Evolutionary conservation across 2,888 invertebrate species (phyloP).

Genomic region (Melanophora roralis): DNA sequence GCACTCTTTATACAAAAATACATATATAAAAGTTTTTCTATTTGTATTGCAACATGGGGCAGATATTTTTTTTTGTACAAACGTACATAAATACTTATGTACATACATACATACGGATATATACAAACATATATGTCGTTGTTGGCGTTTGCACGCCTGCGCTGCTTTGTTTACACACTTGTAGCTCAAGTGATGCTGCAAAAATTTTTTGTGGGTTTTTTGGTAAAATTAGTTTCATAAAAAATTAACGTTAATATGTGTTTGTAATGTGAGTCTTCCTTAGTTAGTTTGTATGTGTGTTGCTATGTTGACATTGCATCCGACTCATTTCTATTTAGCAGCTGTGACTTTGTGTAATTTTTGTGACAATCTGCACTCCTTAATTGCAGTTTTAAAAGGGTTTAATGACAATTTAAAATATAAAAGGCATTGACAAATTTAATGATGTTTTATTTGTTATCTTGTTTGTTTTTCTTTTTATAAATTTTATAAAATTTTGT

Average conservation of each 20-base stretch:
- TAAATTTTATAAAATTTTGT: slow-evolving; percentile 10
- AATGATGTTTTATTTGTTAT: slow-evolving; percentile 3
- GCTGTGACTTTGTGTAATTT: slow-evolving; percentile 38
- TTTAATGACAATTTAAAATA: slow-evolving; percentile 27
- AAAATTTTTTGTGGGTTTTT: slow-evolving; percentile 32
- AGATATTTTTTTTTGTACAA: slow-evolving; percentile 42
- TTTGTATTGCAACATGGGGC: slow-evolving; percentile 42
- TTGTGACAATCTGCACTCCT: neutral
- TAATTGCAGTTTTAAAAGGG: slow-evolving; percentile 49
- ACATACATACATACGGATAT: neutral
- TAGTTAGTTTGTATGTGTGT: neutral
- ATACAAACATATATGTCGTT: slow-evolving; percentile 35
- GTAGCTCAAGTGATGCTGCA: slow-evolving; percentile 54
- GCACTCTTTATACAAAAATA: neutral
- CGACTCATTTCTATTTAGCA: slow-evolving; percentile 21
- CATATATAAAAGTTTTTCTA: neutral
- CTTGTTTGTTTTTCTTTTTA: slow-evolving; percentile 1
- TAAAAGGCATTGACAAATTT: slow-evolving; percentile 12
- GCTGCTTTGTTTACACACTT: slow-evolving; percentile 56
- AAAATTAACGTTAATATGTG: neutral
- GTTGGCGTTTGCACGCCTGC: slow-evolving; percentile 63
- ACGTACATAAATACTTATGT: slow-evolving; percentile 12
- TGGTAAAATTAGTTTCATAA: neutral
- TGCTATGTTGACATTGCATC: slow-evolving; percentile 34
- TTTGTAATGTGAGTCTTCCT: neutral